phyloP scores from a whole-genome alignment of 2,888 invertebrate genomes.

The Mythimna vitellina region DNA sequence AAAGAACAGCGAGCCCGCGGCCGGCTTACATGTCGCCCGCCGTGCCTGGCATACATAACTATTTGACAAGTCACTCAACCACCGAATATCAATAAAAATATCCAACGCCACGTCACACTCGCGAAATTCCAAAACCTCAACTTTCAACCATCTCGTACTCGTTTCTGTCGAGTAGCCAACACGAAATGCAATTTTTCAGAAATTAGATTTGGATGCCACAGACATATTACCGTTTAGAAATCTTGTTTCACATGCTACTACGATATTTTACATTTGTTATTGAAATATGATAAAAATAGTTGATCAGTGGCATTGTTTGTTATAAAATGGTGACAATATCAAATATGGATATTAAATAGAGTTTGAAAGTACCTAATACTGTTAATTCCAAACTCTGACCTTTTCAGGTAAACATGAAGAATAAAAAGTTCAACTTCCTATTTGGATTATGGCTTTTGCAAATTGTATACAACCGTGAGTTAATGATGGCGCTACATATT shows the following conservation, averaged over 20 bases:
- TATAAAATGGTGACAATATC: neutral
- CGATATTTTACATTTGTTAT: constrained; percentile 21
- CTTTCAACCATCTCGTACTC: constrained; percentile 12
- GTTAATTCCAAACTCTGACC: constrained; percentile 16
- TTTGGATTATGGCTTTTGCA: constrained; percentile 8
- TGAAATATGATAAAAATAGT: constrained; percentile 14
- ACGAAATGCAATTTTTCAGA: constrained; percentile 48
- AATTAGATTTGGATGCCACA: constrained; percentile 54
- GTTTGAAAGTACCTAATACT: neutral
- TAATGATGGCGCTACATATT: constrained; percentile 18
- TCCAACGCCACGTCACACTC: constrained; percentile 4
- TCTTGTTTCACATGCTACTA: constrained; percentile 31
- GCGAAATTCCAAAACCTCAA: constrained; percentile 13
- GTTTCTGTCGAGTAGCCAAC: constrained; percentile 35
- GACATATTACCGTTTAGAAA: constrained; percentile 53
- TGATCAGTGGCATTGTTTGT: neutral
- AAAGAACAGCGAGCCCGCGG: constrained; percentile 76
- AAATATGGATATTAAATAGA: neutral
- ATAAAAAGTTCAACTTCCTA: constrained; percentile 4
- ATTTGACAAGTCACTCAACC: constrained; percentile 3
- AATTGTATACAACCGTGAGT: constrained; percentile 23
- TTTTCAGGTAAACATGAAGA: constrained; percentile 19
- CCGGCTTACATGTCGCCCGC: constrained; percentile 77
- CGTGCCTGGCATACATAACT: constrained; percentile 13
- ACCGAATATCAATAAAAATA: neutral